phyloP scores from a whole-genome alignment of 2,797 vertebrate genomes.

The Danio kyathit region DNA sequence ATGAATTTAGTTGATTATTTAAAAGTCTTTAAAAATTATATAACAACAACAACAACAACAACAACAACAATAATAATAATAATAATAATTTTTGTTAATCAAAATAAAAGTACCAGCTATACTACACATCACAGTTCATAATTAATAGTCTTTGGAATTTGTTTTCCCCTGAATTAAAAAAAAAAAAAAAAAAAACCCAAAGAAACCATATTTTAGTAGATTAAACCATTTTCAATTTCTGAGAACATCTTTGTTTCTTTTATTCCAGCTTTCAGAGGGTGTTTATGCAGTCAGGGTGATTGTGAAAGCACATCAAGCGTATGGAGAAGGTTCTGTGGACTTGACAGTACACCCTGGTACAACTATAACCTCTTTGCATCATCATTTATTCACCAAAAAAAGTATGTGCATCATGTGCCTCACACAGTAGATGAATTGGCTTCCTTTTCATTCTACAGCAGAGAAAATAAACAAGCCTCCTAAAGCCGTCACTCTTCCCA shows the following conservation, averaged over 20 bases:
- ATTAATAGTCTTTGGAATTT: too few relatives aligned
- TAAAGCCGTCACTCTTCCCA: conserved; percentile 75
- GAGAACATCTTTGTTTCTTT: conserved; percentile 10
- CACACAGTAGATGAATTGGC: background rate
- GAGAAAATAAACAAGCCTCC: conserved; percentile 75
- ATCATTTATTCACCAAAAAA: background rate
- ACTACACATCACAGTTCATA: too few relatives aligned
- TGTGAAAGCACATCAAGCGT: conserved; percentile 76
- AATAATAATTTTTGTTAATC: too few relatives aligned
- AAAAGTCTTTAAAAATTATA: too few relatives aligned
- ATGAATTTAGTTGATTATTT: too few relatives aligned
- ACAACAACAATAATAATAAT: too few relatives aligned
- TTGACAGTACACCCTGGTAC: conserved; percentile 83
- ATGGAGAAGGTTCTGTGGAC: conserved; percentile 82
- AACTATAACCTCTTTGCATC: background rate
- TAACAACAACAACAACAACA: too few relatives aligned
- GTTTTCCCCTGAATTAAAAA: too few relatives aligned
- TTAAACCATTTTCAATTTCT: background rate
- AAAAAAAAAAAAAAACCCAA: too few relatives aligned
- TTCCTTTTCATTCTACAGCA: conserved; percentile 64
- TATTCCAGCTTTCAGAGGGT: conserved; percentile 78
- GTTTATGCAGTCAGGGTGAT: conserved; percentile 77
- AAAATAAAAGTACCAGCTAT: too few relatives aligned
- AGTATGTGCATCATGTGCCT: background rate
- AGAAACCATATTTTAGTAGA: background rate